Percentiles rank a stretch among this genome's conserved stretches.
Evolutionary conservation across 1,140 invertebrate genomes (phyloP).

Genomic region (Drosophila ercepeae): DNA sequence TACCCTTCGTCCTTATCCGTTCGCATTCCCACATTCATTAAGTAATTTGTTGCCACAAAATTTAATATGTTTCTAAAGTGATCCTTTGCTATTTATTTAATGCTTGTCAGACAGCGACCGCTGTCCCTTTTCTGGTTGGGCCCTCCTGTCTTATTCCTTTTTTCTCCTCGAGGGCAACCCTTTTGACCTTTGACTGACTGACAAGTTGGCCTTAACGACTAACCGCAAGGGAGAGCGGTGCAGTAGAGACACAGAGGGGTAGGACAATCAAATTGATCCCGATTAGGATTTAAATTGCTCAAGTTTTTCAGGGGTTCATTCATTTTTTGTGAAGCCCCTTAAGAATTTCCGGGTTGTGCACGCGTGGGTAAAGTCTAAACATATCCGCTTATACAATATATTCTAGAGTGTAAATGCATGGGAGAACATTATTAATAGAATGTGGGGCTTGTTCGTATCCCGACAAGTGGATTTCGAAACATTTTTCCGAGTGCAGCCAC

Average conservation of each 20-base stretch:
- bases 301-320: conserved; percentile 45
- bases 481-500: conserved; percentile 18
- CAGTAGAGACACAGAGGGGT: not conserved
- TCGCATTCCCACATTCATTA: conserved; percentile 66
- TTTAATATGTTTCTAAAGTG: conserved; percentile 72
- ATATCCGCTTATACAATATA: not conserved
- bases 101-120: conserved; percentile 49
- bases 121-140: conserved; percentile 31
- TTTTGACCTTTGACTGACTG: conserved; percentile 80
- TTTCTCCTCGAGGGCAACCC: conserved; percentile 29
- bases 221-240: conserved; percentile 7
- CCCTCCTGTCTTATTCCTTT: not conserved
- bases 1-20: conserved; percentile 1
- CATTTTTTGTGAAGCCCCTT: conserved; percentile 26
- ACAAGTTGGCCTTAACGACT: conserved; percentile 73
- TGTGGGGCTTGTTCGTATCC: not conserved
- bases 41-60: conserved; percentile 78
- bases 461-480: not conserved
- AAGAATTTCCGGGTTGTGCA: conserved; percentile 59
- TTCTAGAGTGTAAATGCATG: not conserved
- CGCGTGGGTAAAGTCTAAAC: conserved; percentile 37
- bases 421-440: not conserved
- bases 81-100: conserved; percentile 68
- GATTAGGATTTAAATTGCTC: conserved; percentile 71
- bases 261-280: conserved; percentile 42